These are phyloP conservation scores for Drosophila mayri DNA, from an alignment of 1,140 invertebrate genomes.

Conservation along the genomic window DNA sequence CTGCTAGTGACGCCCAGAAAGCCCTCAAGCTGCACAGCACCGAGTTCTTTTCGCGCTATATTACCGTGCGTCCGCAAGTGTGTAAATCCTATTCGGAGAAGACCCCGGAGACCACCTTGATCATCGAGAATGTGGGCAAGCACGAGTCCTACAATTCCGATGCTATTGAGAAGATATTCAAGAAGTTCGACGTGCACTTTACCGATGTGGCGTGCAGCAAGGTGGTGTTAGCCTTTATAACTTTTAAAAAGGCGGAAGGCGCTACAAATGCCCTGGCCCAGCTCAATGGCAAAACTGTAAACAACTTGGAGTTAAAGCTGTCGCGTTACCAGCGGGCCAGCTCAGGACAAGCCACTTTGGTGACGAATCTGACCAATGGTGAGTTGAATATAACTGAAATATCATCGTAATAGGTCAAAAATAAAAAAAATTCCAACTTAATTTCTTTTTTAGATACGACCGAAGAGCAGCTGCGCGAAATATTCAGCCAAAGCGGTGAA, in stretches of 20 bases:
- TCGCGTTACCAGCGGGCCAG: slow-evolving; percentile 14
- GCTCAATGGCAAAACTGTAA: slow-evolving; percentile 55
- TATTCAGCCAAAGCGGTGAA: slow-evolving; percentile 54
- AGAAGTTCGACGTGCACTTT: slow-evolving; percentile 56
- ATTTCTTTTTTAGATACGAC: slow-evolving; percentile 23
- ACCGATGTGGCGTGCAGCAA: slow-evolving; percentile 57
- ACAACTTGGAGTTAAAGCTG: slow-evolving; percentile 56
- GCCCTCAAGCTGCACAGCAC: slow-evolving; percentile 59
- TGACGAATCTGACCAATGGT: slow-evolving; percentile 53
- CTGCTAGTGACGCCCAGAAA: slow-evolving; percentile 10
- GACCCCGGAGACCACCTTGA: slow-evolving; percentile 13
- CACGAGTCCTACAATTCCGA: slow-evolving; percentile 35
- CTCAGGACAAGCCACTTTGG: slow-evolving; percentile 24
- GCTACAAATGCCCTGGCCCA: slow-evolving; percentile 51
- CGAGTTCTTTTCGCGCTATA: slow-evolving; percentile 52
- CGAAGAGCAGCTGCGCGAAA: slow-evolving; percentile 28
- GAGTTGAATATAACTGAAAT: slow-evolving; percentile 9
- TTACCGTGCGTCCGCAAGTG: slow-evolving; percentile 38
- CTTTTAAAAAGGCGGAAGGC: slow-evolving; percentile 42
- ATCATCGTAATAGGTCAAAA: neutral
- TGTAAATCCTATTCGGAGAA: neutral
- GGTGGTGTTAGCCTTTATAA: slow-evolving; percentile 56
- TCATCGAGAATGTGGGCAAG: slow-evolving; percentile 46
- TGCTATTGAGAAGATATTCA: slow-evolving; percentile 55
- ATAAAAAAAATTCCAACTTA: neutral